phyloP scores from a whole-genome alignment of 2,797 vertebrate genomes.

The Dipus sagitta region DNA sequence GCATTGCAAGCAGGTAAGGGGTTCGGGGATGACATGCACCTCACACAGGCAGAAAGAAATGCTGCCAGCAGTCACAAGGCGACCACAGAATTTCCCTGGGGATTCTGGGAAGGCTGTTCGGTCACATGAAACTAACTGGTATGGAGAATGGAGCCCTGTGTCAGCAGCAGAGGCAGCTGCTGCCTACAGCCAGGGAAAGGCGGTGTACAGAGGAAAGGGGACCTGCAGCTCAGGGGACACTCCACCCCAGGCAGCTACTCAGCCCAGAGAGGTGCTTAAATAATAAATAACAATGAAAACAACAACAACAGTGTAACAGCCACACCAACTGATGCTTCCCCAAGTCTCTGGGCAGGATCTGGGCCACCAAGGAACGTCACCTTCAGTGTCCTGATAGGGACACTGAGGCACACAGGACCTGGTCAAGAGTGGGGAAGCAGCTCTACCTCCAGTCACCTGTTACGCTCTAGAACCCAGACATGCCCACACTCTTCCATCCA shows the following conservation, averaged over 20 bases:
- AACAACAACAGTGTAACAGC: constrained; percentile 38
- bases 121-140: neutral
- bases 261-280: constrained; percentile 69
- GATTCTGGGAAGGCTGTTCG: neutral
- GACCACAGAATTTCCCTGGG: neutral
- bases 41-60: neutral
- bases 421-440: neutral
- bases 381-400: neutral
- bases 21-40: neutral
- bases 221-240: neutral
- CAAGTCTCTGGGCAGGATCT: neutral
- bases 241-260: constrained; percentile 4
- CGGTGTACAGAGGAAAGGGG: neutral
- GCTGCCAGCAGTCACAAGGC: neutral
- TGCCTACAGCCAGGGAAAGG: neutral
- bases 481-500: accelerated
- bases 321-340: neutral
- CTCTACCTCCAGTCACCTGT: neutral
- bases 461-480: neutral
- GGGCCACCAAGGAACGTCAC: neutral
- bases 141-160: neutral
- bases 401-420: constrained; percentile 4
- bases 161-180: neutral
- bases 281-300: constrained; percentile 72
- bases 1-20: too few species aligned